Conservation (phyloP, 1,140 invertebrate genomes). For the Caerostris extrusa region DNA sequence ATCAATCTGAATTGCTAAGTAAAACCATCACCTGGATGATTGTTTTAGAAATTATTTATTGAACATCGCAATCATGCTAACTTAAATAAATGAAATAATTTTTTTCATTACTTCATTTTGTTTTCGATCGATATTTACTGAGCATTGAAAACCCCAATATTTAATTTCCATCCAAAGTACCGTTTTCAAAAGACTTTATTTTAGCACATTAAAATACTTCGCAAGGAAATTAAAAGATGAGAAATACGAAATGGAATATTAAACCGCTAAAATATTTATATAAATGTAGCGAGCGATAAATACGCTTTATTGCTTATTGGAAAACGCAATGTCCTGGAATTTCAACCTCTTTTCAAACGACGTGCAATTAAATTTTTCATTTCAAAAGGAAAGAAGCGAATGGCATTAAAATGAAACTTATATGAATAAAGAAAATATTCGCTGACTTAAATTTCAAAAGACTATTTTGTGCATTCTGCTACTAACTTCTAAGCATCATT, state of each 20-base stretch:
- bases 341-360: neutral
- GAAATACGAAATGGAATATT: neutral
- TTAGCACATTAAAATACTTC: neutral
- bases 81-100: too few relatives aligned
- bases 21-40: too few relatives aligned
- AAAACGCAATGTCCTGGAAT: neutral
- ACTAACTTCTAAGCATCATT: neutral
- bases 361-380: neutral
- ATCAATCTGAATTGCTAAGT: too few relatives aligned
- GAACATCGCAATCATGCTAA: too few relatives aligned
- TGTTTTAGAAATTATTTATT: too few relatives aligned
- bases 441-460: neutral
- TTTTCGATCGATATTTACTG: too few relatives aligned
- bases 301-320: neutral
- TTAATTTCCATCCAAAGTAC: neutral
- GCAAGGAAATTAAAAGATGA: neutral
- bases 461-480: neutral
- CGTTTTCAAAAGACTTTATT: neutral
- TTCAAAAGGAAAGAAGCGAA: neutral
- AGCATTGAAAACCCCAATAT: too few relatives aligned
- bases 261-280: neutral
- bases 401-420: neutral
- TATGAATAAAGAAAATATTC: neutral
- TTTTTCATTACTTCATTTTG: too few relatives aligned
- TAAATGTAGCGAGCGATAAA: neutral